Percentiles rank a stretch among this genome's conserved stretches.
phyloP scores from a whole-genome alignment of 2,888 invertebrate genomes.

The Cheilosia grossa region DNA sequence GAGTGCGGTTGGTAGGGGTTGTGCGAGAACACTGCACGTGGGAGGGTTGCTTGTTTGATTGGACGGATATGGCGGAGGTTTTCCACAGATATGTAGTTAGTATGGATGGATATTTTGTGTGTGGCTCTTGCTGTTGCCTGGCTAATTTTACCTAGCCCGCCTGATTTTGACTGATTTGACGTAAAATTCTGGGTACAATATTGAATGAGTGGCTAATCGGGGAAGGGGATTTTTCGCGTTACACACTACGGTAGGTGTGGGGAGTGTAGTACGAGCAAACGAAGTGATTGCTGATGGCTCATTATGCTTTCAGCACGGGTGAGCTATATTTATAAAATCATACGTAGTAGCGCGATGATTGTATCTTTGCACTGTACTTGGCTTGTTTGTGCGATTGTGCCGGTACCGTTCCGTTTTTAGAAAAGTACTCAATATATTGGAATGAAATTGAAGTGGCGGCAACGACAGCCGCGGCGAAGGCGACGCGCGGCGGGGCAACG shows the following conservation, averaged over 20 bases:
- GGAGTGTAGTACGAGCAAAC: conserved; percentile 19
- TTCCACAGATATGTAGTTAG: conserved; percentile 20
- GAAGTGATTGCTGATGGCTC: conserved; percentile 71
- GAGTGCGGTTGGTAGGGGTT: neutral
- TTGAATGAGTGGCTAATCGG: conserved; percentile 15
- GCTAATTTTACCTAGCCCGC: conserved; percentile 42
- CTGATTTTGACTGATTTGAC: conserved; percentile 54
- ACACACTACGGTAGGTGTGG: conserved; percentile 8
- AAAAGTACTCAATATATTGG: conserved; percentile 73
- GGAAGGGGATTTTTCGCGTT: conserved; percentile 43
- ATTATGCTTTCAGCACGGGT: conserved; percentile 71
- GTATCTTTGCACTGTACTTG: conserved; percentile 48
- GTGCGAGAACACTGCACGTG: conserved; percentile 34
- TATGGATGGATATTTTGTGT: conserved; percentile 21
- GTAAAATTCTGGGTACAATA: too few relatives aligned
- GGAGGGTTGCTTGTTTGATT: conserved; percentile 63
- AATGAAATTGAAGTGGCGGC: conserved; percentile 73
- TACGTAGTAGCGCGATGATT: conserved; percentile 67
- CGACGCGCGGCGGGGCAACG: conserved; percentile 4
- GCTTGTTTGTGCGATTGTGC: conserved; percentile 52
- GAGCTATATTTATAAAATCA: conserved; percentile 70
- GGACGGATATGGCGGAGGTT: conserved; percentile 60
- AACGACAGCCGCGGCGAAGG: conserved; percentile 18
- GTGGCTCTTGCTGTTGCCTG: conserved; percentile 6
- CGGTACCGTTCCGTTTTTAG: conserved; percentile 70